Percentiles rank a stretch among this genome's conserved stretches.
Conservation (phyloP, 2,113 vertebrate species). For the Phalacrocorax aristotelis region DNA sequence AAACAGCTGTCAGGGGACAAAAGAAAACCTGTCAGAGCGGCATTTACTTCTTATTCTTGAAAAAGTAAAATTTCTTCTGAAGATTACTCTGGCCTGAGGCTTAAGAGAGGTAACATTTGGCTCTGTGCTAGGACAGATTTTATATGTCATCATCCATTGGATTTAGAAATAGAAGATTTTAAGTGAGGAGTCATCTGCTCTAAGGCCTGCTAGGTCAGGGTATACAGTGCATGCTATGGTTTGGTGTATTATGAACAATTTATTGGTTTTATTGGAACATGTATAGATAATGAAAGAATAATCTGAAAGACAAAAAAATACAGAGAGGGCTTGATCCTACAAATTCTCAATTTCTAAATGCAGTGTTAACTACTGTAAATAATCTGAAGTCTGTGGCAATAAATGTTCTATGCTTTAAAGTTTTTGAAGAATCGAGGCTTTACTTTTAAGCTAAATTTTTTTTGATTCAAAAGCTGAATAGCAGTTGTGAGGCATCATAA, state of each 20-base stretch:
- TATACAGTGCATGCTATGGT: not conserved
- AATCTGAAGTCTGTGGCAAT: not conserved
- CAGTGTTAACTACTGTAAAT: not conserved
- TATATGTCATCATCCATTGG: not conserved
- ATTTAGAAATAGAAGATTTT: not conserved
- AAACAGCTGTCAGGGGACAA: not conserved
- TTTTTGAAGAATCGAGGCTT: not conserved
- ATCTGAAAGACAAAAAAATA: not conserved
- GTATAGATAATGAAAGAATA: not conserved
- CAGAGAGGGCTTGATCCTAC: not conserved
- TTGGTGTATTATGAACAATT: not conserved
- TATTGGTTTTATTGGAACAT: not conserved
- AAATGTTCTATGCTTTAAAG: not conserved
- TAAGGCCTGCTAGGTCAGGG: not conserved
- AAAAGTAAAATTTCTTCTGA: not conserved
- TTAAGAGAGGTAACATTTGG: constrained; percentile 9
- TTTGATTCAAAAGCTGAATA: not conserved
- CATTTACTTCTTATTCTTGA: not conserved
- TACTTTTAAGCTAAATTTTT: not conserved
- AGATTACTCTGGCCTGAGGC: not conserved
- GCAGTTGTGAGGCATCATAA: not conserved
- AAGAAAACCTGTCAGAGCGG: not conserved
- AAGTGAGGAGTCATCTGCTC: not conserved
- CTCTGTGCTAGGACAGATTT: constrained; percentile 3
- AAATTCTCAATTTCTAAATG: not conserved